A percentile compares a stretch with the other conserved stretches of the same genome.
Evolutionary conservation across 2,888 invertebrate species (phyloP).

Genomic region (Amiota minor): DNA sequence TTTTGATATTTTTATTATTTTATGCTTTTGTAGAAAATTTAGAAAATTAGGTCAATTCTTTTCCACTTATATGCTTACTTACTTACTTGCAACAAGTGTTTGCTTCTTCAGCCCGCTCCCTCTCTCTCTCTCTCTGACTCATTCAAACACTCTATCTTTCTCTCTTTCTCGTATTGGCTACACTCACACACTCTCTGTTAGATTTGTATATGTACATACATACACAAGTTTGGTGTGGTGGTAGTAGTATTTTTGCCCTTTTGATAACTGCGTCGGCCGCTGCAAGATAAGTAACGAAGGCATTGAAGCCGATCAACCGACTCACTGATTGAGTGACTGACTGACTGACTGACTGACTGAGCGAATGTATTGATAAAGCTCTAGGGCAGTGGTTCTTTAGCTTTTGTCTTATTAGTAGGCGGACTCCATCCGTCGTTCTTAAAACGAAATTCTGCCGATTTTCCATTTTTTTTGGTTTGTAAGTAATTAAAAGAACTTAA

Average conservation of each 20-base stretch:
- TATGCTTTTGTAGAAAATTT: constrained; percentile 19
- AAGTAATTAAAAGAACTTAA: too few species aligned
- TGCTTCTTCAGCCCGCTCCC: background rate
- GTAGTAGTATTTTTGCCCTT: constrained; percentile 13
- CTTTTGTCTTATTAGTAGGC: background rate
- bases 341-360: too few species aligned
- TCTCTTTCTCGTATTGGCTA: background rate
- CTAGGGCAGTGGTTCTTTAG: background rate
- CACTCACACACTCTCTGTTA: background rate
- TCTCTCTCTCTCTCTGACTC: background rate
- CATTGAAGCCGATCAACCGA: background rate
- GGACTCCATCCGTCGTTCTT: too few species aligned
- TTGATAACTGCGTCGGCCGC: constrained; percentile 14
- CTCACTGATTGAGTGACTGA: too few species aligned
- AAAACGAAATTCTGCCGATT: too few species aligned
- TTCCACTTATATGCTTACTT: background rate
- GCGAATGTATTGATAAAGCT: constrained; percentile 24
- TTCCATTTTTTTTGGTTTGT: too few species aligned
- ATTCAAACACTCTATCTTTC: background rate
- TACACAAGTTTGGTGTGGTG: background rate
- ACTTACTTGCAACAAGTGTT: constrained; percentile 28
- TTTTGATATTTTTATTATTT: constrained; percentile 18
- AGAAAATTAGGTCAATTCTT: constrained; percentile 17
- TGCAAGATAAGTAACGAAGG: constrained; percentile 25
- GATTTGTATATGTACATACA: background rate